Percentiles rank a stretch among this genome's conserved stretches.
phyloP scores from a whole-genome alignment of 1,140 invertebrate species.

The Ptiloglossa arizonensis region DNA sequence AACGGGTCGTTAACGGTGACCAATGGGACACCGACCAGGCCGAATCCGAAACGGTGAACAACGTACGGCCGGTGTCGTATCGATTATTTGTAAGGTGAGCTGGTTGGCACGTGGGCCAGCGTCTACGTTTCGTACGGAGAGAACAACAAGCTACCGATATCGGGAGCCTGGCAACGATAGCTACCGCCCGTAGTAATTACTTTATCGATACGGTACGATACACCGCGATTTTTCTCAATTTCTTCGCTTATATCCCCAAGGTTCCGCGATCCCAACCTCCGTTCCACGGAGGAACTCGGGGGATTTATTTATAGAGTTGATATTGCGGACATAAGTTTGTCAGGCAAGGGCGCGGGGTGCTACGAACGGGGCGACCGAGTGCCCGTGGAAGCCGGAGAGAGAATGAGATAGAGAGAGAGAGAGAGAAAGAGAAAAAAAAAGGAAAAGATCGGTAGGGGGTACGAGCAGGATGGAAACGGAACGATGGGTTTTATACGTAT shows the following conservation, averaged over 20 bases:
- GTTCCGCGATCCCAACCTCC: slow-evolving; percentile 18
- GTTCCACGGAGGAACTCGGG: slow-evolving; percentile 13
- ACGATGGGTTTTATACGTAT: slow-evolving; percentile 58
- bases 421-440: slow-evolving; percentile 40
- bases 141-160: slow-evolving; percentile 72
- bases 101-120: slow-evolving; percentile 12
- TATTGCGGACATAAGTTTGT: slow-evolving; percentile 77
- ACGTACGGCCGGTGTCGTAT: neutral
- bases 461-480: slow-evolving; percentile 28
- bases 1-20: too few species aligned
- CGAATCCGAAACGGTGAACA: too few species aligned
- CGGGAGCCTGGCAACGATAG: slow-evolving; percentile 74
- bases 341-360: slow-evolving; percentile 64
- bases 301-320: slow-evolving; percentile 77
- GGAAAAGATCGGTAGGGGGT: slow-evolving; percentile 7
- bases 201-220: slow-evolving; percentile 77
- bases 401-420: slow-evolving; percentile 35
- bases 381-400: too few species aligned
- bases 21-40: too few species aligned
- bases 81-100: slow-evolving; percentile 14
- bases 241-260: slow-evolving; percentile 61
- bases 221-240: slow-evolving; percentile 78
- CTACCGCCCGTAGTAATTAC: slow-evolving; percentile 77
- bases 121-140: slow-evolving; percentile 57
- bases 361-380: neutral